Base-by-base conservation (phyloP, 1,140 invertebrate species). In the Hesperophylax magnus region DNA sequence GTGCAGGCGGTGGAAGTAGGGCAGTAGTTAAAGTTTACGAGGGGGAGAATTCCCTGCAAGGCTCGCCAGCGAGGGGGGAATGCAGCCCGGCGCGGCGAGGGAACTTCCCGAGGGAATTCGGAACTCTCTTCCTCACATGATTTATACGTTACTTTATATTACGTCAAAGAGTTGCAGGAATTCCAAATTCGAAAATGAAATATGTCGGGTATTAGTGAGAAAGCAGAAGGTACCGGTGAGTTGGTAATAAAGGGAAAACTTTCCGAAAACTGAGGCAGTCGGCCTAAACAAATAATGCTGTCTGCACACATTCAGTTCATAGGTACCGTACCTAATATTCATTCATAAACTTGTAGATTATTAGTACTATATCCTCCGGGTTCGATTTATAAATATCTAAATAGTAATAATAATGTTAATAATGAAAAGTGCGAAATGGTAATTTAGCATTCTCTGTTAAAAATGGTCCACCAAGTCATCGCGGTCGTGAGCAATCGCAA, bases 11-110 rank as follows among this genome's bases (percentile, higher is more conserved):
- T 39, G 63, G 17, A 67, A 67, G 63, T 67, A 67, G 63, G 63
- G 31, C 63, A 67, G 63, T 67, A 67, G 63, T 67, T 67, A 67
- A 67, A 67, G 63, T 67, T 67, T 67, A 34, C 63, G 63, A 67
- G 63, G 63, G 31, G 31, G n/a, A 67, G 63, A 67, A 67, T 67
- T 67, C 17, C 63, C 11, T 67, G 27, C 63, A 34, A 24, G 27
- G 63, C 63, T 31, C 39, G 39, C 39, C 11, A 8, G 17, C 15
- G 63, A 18, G 9, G 22, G 63, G 61, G 31, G 31, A 67, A 31
- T 67, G 63, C 22, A 67, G 17, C 15, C 63, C 31, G 22, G 11
- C 9, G 63, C 31, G 22, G 11, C 9, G 63, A n/a, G 63, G 27
- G 31, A 67, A 67, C 22, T 67, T 39, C 63, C 31, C 22, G 8